A percentile compares a stretch with the other conserved stretches of the same genome.
Evolutionary conservation across 2,888 invertebrate species (phyloP).

Genomic region (Chironomus riparius): DNA sequence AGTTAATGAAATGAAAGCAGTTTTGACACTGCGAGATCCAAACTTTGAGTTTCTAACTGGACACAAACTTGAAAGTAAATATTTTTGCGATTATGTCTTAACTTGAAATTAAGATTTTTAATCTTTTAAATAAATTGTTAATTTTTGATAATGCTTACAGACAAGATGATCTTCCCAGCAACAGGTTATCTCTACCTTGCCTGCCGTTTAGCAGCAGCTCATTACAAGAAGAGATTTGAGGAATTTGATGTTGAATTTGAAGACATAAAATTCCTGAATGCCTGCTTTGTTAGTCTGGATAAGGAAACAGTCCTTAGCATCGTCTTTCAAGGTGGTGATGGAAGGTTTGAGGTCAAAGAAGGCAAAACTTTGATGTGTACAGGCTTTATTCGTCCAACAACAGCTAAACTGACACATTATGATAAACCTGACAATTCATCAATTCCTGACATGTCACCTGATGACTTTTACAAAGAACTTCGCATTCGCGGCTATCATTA

Average conservation of each 20-base stretch:
- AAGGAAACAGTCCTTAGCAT: constrained; percentile 47
- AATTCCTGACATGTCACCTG: constrained; percentile 44
- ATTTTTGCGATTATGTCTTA: too few species aligned
- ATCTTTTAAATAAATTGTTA: too few species aligned
- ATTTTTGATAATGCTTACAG: constrained; percentile 36
- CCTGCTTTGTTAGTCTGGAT: constrained; percentile 66
- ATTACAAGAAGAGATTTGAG: constrained; percentile 53
- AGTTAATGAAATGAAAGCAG: constrained; percentile 53
- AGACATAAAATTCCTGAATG: constrained; percentile 69
- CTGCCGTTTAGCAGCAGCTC: constrained; percentile 64
- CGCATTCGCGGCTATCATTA: constrained; percentile 62
- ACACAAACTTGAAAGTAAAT: constrained; percentile 74
- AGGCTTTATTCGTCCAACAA: constrained; percentile 55
- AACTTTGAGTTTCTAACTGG: constrained; percentile 64
- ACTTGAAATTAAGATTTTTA: too few species aligned
- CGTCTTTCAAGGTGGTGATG: constrained; percentile 51
- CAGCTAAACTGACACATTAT: not conserved
- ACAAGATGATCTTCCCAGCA: constrained; percentile 71
- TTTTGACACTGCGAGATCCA: constrained; percentile 53
- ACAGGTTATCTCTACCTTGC: constrained; percentile 71
- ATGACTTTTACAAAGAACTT: constrained; percentile 62
- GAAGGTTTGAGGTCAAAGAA: constrained; percentile 56
- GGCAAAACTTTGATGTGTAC: constrained; percentile 60
- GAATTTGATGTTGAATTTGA: constrained; percentile 75
- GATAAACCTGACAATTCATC: constrained; percentile 32